A percentile compares a stretch with the other conserved stretches of the same genome.
Evolutionary conservation across 2,113 vertebrate genomes (phyloP).

Genomic region (Poeciliopsis turrubarensis): DNA sequence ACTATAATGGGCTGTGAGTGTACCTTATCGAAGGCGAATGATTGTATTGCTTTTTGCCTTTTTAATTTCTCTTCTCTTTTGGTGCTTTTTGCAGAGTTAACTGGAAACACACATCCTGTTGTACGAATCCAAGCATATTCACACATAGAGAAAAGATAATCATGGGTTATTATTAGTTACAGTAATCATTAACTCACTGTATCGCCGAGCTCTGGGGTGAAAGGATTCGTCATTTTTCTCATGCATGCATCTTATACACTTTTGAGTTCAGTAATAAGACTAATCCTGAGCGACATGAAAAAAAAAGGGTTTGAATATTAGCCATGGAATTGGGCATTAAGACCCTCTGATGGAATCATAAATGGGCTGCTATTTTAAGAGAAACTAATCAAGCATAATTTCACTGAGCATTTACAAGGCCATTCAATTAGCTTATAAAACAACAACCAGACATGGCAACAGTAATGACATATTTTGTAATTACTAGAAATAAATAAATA

Average conservation of each 20-base stretch:
- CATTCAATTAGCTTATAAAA: constrained; percentile 64
- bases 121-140: not conserved
- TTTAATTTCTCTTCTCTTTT: not conserved
- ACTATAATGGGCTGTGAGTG: not conserved
- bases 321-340: constrained; percentile 55
- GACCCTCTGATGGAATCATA: constrained; percentile 53
- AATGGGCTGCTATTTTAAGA: constrained; percentile 60
- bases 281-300: constrained; percentile 47
- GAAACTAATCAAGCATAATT: constrained; percentile 57
- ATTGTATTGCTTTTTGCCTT: not conserved
- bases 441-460: constrained; percentile 55
- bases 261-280: constrained; percentile 30
- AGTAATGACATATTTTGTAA: constrained; percentile 60
- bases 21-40: not conserved
- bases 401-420: constrained; percentile 57
- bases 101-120: not conserved
- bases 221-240: constrained; percentile 35
- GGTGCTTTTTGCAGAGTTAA: not conserved
- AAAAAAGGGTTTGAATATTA: constrained; percentile 36
- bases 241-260: constrained; percentile 29
- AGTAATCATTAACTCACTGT: not conserved
- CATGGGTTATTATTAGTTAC: not conserved
- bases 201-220: constrained; percentile 1
- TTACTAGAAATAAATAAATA: constrained; percentile 27
- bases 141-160: not conserved